A percentile compares a stretch with the other conserved stretches of the same genome.
phyloP scores from a whole-genome alignment of 2,113 vertebrate species.

The Sapayoa aenigma region DNA sequence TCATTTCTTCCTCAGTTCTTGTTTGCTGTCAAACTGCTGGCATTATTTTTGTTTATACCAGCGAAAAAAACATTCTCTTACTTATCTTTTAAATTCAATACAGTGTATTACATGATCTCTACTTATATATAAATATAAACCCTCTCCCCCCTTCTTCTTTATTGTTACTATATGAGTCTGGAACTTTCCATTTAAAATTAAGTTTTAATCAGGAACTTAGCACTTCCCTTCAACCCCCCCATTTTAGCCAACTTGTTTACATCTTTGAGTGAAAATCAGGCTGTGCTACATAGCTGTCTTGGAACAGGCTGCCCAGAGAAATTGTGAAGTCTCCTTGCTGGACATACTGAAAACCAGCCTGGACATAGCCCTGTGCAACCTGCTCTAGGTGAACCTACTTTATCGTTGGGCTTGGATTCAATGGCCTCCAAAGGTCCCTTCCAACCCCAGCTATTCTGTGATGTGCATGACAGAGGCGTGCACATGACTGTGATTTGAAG shows the following conservation, averaged over 20 bases:
- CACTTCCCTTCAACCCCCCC: background rate
- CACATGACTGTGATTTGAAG: background rate
- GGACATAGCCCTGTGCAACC: background rate
- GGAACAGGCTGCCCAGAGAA: background rate
- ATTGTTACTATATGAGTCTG: background rate
- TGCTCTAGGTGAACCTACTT: background rate
- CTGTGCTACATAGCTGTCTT: background rate
- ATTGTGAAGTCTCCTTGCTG: background rate
- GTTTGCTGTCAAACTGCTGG: background rate
- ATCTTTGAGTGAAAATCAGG: background rate
- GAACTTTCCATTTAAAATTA: background rate
- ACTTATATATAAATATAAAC: background rate
- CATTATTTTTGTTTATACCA: slow-evolving; percentile 19
- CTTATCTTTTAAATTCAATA: slow-evolving; percentile 11
- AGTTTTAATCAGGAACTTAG: slow-evolving; percentile 11
- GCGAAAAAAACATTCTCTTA: slow-evolving; percentile 24
- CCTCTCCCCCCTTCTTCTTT: background rate
- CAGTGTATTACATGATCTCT: background rate
- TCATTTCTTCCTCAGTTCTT: background rate
- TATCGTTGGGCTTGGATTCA: background rate
- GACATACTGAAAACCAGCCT: background rate
- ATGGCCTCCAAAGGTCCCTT: background rate
- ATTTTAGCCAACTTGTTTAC: background rate
- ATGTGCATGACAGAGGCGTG: background rate
- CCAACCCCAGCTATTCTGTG: background rate